Evolutionary conservation across 2,113 vertebrate species (phyloP), one percentile per base, ranked within the genome.

Genomic region (Romanogobio albipinnatus): DNA sequence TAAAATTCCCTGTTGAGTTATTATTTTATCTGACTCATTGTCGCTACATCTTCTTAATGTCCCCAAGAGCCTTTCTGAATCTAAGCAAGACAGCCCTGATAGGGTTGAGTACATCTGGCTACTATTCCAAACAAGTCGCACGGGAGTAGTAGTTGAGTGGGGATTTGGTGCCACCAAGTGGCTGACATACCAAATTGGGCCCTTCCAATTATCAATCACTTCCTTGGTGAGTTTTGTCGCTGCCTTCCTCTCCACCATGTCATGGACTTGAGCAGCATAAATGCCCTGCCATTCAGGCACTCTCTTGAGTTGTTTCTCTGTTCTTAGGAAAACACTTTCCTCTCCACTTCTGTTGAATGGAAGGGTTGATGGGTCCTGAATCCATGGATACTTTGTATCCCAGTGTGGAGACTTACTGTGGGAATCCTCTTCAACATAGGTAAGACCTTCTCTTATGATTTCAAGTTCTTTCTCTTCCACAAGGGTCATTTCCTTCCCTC

Each of bases 41-140:
- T n/a, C n/a, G n/a, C n/a, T n/a, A n/a, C n/a, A n/a, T 24, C 3
- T 61, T 61, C 22, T 59, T 59, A 10, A 61, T 61, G n/a, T 61
- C 22, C 8, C n/a, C 58, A 11, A 61, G 58, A 24, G 22, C 56
- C 22, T 59, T 61, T 1, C 58, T 61, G 3, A 61, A 68, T 36
- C 81, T 59, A 0, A 91, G 68, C 0, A 90, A 79, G 0, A 91
- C 86, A 0, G 39, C 87, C 0, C 83, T 0, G 1, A 89, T 91
- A 0, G 33, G 79, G 11, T 89, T 89, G 1, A 89, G 87, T 3
- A 90, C 68, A 61, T 61, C 58, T n/a, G 58, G 58, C 58, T 59
- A 59, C 58, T 59, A 4, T 59, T 59, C 58, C 58, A 85, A 0
- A 88, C 79, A 1, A 87, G 45, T 8, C 85, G 49, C 3, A 87